phyloP scores from a whole-genome alignment of 2,113 vertebrate species.

The Pitta sordida region DNA sequence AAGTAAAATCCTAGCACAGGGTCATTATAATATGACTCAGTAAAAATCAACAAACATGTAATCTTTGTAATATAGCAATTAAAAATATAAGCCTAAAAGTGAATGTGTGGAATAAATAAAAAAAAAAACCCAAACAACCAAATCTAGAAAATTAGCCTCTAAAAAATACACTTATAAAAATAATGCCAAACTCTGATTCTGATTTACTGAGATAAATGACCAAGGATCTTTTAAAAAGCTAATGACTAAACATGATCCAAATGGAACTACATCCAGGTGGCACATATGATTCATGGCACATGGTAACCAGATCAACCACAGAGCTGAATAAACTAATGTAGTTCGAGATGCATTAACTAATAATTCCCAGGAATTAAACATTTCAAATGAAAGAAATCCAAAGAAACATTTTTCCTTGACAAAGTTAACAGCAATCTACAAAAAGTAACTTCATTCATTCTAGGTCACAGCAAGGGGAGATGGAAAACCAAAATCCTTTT shows the following conservation, averaged over 20 bases:
- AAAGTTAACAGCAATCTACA: neutral
- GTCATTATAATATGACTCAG: conserved; percentile 26
- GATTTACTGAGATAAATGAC: conserved; percentile 59
- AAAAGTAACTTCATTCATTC: neutral
- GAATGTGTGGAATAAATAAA: neutral
- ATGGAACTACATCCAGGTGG: conserved; percentile 61
- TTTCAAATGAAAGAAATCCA: neutral
- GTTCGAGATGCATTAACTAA: conserved; percentile 46
- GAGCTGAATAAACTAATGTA: neutral
- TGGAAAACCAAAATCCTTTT: neutral
- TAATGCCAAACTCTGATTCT: neutral
- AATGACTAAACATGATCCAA: conserved; percentile 63
- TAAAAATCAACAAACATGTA: neutral
- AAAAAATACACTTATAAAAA: neutral
- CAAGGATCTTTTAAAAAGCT: conserved; percentile 8
- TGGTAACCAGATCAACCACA: conserved; percentile 52
- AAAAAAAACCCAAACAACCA: neutral
- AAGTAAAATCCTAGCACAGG: neutral
- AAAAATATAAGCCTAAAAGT: neutral
- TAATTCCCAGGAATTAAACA: conserved; percentile 38
- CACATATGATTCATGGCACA: conserved; percentile 41
- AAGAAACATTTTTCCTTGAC: neutral
- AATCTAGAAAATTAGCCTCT: neutral
- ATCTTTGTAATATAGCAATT: neutral
- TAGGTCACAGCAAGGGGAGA: neutral